Conservation (phyloP, 2,888 invertebrate genomes). For the Caenorhabditis uteleia region DNA sequence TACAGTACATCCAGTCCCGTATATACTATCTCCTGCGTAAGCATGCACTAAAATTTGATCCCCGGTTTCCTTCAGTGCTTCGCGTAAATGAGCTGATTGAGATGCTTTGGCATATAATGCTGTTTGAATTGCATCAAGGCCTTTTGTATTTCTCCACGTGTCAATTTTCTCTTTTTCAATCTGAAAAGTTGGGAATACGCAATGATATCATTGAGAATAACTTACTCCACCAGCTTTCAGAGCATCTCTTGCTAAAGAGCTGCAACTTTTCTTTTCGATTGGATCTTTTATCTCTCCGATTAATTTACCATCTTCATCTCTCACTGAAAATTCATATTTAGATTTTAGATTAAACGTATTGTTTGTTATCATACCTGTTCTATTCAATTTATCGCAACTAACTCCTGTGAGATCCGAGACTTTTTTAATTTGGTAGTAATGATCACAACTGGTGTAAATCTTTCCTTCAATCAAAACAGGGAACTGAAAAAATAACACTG, state of each 20-base stretch:
- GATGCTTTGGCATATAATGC: conserved; percentile 44
- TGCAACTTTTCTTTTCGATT: conserved; percentile 7
- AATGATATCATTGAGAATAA: neutral
- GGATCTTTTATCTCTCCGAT: neutral
- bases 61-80: conserved; percentile 46
- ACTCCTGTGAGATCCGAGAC: conserved; percentile 35
- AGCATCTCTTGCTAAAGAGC: conserved; percentile 23
- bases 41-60: conserved; percentile 51
- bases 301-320: conserved; percentile 28
- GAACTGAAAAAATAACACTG: conserved; percentile 13
- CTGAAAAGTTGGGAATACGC: conserved; percentile 1
- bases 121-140: conserved; percentile 40
- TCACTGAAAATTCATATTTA: conserved; percentile 17
- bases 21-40: conserved; percentile 44
- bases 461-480: conserved; percentile 46
- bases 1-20: conserved; percentile 39
- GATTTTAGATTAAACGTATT: neutral
- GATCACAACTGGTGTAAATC: conserved; percentile 51
- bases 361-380: conserved; percentile 1
- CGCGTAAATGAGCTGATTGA: conserved; percentile 45
- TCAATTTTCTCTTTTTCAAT: conserved; percentile 33
- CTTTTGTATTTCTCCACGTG: conserved; percentile 44
- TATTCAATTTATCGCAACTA: conserved; percentile 24
- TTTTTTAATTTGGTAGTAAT: conserved; percentile 54
- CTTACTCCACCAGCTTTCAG: conserved; percentile 12